phyloP scores from a whole-genome alignment of 2,888 invertebrate genomes.

The Melinaea menophilus region DNA sequence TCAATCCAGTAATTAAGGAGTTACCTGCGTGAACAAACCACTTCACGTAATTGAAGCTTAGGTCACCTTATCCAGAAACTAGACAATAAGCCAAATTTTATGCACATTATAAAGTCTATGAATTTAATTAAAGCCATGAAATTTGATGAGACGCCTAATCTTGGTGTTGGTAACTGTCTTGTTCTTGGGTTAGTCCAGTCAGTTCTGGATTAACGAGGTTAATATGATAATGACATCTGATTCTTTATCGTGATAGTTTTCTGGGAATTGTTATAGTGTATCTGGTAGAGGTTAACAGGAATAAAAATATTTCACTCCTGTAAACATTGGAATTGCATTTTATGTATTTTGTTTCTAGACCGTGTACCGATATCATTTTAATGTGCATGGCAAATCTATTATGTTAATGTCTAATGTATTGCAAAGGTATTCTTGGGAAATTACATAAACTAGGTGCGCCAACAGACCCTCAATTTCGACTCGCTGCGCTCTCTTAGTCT shows the following conservation, averaged over 20 bases:
- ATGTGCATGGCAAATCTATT: no score
- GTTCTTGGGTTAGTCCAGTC: constrained; percentile 2
- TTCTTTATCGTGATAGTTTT: constrained; percentile 3
- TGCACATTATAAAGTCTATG: constrained; percentile 53
- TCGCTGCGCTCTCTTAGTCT: no score
- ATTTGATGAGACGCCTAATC: constrained; percentile 7
- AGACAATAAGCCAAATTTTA: constrained; percentile 73
- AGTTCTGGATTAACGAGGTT: constrained; percentile 3
- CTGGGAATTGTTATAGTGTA: not conserved
- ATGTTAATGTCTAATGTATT: no score
- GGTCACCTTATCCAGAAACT: constrained; percentile 69
- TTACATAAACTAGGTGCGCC: no score
- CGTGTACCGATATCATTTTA: no score
- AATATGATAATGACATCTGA: constrained; percentile 2
- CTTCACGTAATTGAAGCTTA: constrained; percentile 73
- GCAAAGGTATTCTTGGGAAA: no score
- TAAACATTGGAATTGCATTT: no score
- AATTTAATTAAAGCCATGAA: constrained; percentile 68
- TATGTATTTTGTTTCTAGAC: no score
- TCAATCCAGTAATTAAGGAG: constrained; percentile 73
- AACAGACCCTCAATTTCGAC: no score
- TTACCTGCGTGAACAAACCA: constrained; percentile 76
- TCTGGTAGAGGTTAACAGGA: no score
- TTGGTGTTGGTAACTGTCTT: not conserved
- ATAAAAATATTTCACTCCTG: no score